phyloP scores from a whole-genome alignment of 2,888 invertebrate genomes.

The Drosophila barbarae region DNA sequence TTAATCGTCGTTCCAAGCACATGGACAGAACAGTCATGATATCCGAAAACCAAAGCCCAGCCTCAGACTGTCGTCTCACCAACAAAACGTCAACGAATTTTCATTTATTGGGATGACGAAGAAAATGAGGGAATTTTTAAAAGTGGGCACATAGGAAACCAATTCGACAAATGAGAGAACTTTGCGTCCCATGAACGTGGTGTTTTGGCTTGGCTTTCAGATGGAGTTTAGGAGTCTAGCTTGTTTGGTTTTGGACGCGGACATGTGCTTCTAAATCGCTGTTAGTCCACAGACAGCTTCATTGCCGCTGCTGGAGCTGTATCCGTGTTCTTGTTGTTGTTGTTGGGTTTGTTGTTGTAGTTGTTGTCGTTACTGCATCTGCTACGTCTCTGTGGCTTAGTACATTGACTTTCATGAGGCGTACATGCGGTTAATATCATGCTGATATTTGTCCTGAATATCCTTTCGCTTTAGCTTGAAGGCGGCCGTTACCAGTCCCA shows the following conservation, averaged over 20 bases:
- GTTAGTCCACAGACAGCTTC: conserved; percentile 49
- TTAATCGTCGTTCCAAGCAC: conserved; percentile 20
- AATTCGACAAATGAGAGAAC: conserved; percentile 38
- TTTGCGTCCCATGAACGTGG: conserved; percentile 16
- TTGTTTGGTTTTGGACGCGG: conserved; percentile 51
- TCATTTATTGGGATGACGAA: conserved; percentile 29
- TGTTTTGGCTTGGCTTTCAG: conserved; percentile 44
- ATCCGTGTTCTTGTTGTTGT: conserved; percentile 28
- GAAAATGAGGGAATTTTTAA: conserved; percentile 26
- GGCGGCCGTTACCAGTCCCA: conserved; percentile 98
- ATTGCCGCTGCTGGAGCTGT: conserved; percentile 37
- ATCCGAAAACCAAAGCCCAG: conserved; percentile 34
- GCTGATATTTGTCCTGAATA: conserved; percentile 95
- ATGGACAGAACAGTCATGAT: conserved; percentile 15
- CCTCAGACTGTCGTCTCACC: conserved; percentile 44
- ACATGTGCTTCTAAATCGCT: conserved; percentile 46
- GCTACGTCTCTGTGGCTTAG: conserved; percentile 42
- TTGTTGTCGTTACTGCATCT: conserved; percentile 25
- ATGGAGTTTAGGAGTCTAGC: conserved; percentile 57
- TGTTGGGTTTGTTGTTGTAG: conserved; percentile 11
- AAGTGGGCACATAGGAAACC: conserved; percentile 28
- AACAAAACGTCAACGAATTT: conserved; percentile 35
- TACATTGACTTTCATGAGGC: conserved; percentile 86
- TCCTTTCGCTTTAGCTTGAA: conserved; percentile 98
- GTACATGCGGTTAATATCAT: conserved; percentile 96